Conservation (phyloP, 2,797 vertebrate species). For the Naso thynnoides region DNA sequence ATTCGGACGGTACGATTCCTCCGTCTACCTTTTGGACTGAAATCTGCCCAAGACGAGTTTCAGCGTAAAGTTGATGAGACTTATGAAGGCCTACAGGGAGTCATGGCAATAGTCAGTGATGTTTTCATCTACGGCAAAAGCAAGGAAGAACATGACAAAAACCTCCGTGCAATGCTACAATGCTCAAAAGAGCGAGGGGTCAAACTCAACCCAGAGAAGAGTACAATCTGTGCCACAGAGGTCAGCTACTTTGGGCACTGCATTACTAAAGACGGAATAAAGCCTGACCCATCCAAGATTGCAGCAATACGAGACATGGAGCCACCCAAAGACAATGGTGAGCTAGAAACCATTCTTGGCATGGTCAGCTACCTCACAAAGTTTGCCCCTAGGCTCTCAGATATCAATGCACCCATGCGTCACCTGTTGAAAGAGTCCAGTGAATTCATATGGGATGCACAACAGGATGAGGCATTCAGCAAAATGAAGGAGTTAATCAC, state of each 20-base stretch:
- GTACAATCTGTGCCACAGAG: constrained; percentile 4
- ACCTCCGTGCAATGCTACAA: constrained; percentile 29
- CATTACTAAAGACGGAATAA: constrained; percentile 9
- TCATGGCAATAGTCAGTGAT: constrained; percentile 15
- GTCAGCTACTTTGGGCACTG: constrained; percentile 52
- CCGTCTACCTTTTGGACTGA: constrained; percentile 2
- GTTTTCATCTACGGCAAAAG: constrained; percentile 21
- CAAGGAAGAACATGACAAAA: constrained; percentile 31
- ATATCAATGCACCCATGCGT: constrained; percentile 23
- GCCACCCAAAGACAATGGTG: constrained; percentile 13
- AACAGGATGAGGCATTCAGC: constrained; percentile 33
- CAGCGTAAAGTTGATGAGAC: constrained; percentile 22
- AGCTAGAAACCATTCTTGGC: constrained; percentile 31
- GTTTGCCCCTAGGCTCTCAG: constrained; percentile 14
- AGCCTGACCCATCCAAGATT: constrained; percentile 28
- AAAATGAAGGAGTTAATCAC: constrained; percentile 38
- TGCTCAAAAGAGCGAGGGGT: constrained; percentile 28
- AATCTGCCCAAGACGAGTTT: constrained; percentile 30
- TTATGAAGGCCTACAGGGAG: constrained; percentile 7
- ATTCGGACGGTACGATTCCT: not conserved
- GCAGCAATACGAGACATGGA: constrained; percentile 21
- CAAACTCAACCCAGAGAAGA: constrained; percentile 47
- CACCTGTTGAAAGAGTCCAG: constrained; percentile 21
- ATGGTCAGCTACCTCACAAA: constrained; percentile 30
- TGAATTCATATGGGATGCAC: constrained; percentile 30